Percentiles rank a stretch among this genome's conserved stretches.
phyloP scores from a whole-genome alignment of 2,113 vertebrate genomes.

The Myrmecobius fasciatus region DNA sequence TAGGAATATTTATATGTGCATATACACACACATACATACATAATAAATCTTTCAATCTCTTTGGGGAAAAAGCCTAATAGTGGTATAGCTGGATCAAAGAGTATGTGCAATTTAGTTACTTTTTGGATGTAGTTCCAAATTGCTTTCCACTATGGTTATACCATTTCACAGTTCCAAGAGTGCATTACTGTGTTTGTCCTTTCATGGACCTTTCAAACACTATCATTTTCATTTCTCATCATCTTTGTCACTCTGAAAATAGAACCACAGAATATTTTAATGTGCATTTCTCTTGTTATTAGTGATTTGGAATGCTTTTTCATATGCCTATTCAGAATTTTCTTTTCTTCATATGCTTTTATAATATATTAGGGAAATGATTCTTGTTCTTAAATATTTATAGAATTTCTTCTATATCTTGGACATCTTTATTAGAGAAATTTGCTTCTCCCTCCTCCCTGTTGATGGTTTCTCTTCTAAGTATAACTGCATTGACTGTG shows the following conservation, averaged over 20 bases:
- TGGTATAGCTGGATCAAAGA: background rate
- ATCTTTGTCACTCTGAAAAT: background rate
- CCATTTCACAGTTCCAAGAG: background rate
- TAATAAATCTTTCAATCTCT: background rate
- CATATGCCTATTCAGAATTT: background rate
- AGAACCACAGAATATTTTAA: background rate
- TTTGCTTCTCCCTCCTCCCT: background rate
- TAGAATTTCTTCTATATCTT: background rate
- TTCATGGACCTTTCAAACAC: background rate
- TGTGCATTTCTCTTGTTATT: background rate
- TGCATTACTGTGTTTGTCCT: background rate
- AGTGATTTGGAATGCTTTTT: background rate
- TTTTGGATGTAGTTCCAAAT: background rate
- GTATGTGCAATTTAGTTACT: background rate
- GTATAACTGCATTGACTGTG: background rate
- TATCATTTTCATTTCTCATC: background rate
- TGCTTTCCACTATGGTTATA: background rate
- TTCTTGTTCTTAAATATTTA: background rate
- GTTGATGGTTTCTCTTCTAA: background rate
- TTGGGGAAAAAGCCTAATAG: background rate
- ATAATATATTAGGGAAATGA: background rate
- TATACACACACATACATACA: background rate
- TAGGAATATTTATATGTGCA: background rate
- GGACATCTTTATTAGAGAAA: background rate
- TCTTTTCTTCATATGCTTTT: background rate